These are phyloP conservation scores for Mechanitis mazaeus DNA, from an alignment of 2,888 invertebrate species.

Conservation along the genomic window DNA sequence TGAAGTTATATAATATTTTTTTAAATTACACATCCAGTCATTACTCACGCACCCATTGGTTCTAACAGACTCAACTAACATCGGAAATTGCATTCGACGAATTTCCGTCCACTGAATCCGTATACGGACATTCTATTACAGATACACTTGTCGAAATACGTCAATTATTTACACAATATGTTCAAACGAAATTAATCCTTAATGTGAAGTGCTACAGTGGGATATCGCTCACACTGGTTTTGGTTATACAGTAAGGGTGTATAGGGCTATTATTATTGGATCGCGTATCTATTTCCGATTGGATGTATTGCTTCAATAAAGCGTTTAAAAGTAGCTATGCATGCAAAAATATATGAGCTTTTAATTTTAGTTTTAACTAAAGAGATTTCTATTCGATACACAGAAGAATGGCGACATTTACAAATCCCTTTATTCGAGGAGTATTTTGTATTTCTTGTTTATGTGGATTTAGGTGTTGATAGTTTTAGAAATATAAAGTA, in stretches of 20 bases:
- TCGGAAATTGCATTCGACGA: constrained; percentile 40
- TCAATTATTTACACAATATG: constrained; percentile 13
- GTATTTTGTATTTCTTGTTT: too few species aligned
- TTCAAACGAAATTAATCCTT: constrained; percentile 10
- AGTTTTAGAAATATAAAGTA: too few species aligned
- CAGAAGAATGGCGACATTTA: too few species aligned
- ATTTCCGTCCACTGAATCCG: constrained; percentile 31
- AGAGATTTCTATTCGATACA: background rate
- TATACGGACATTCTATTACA: constrained; percentile 33
- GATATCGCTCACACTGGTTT: constrained; percentile 5
- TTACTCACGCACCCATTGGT: constrained; percentile 30
- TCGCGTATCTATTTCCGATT: constrained; percentile 28
- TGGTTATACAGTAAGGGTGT: constrained; percentile 9
- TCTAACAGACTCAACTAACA: constrained; percentile 32
- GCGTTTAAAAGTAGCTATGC: constrained; percentile 14
- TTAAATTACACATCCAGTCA: constrained; percentile 11
- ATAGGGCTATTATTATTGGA: constrained; percentile 24
- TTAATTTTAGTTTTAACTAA: background rate
- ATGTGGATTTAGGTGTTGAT: too few species aligned
- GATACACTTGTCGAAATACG: constrained; percentile 16
- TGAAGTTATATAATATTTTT: too few species aligned
- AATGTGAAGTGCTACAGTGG: background rate
- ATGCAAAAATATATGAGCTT: constrained; percentile 11
- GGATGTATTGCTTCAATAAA: constrained; percentile 30
- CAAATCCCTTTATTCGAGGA: too few species aligned